A percentile compares a stretch with the other conserved stretches of the same genome.
Conservation (phyloP, 2,797 vertebrate genomes). For the Eulemur rubriventer region DNA sequence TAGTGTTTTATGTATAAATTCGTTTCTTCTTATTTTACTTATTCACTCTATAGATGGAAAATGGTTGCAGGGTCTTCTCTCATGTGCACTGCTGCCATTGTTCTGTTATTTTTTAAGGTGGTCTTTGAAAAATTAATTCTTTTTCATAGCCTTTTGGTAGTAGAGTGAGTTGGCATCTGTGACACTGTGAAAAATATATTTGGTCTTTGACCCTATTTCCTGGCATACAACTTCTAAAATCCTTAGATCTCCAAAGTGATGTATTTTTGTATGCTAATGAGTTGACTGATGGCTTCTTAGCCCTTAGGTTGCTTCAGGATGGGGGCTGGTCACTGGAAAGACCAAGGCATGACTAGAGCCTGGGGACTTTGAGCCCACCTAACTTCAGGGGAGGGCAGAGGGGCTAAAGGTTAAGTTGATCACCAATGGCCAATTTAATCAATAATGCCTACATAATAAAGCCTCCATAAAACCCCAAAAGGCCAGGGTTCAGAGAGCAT, state of each 20-base stretch:
- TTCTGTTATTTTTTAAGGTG: not conserved
- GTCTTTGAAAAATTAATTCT: constrained; percentile 10
- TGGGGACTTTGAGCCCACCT: not conserved
- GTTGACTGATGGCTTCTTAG: not conserved
- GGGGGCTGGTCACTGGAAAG: not conserved
- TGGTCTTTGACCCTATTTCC: not conserved
- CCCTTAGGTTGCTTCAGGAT: not conserved
- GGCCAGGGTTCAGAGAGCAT: not conserved
- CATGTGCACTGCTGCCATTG: not conserved
- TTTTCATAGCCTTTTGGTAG: not conserved
- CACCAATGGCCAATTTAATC: not conserved
- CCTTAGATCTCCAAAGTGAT: not conserved
- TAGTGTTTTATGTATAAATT: not conserved
- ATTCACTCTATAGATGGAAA: not conserved
- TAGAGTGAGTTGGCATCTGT: not conserved
- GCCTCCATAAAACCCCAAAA: not conserved
- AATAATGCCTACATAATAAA: not conserved
- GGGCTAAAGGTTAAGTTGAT: not conserved
- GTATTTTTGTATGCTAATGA: not conserved
- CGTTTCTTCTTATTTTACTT: not conserved
- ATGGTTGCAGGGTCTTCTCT: not conserved
- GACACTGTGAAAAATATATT: not conserved
- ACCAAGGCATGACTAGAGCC: not conserved
- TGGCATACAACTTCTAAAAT: not conserved
- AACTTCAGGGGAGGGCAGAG: not conserved